Base-by-base conservation (phyloP, 2,113 vertebrate species). In the Microcebus griseorufus region DNA sequence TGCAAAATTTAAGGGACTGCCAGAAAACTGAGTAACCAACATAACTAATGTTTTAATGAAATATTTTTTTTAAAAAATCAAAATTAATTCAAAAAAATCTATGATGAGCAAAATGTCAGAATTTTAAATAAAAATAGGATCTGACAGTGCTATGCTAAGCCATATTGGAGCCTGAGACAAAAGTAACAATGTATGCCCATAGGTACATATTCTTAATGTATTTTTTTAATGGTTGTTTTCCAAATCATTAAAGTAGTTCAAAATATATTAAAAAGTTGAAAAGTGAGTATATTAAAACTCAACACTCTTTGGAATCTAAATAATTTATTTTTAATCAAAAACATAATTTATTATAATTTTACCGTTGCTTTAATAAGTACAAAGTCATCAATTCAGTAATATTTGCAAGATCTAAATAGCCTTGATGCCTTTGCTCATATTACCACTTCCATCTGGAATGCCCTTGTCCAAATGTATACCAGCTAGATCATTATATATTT, bases 81-180 rank as follows among this genome's bases (percentile, higher is more conserved):
- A 91, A 79, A 90, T 73, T 37, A 80, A 72, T 85, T 20, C 8
- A 93, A 58, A 67, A 45, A 70, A 84, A 53, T 12, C 10, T 23
- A 82, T 22, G 13, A 32, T 73, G 73, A 85, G 81, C 20, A 62
- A 87, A 89, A 72, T 82, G 6, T 81, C 55, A 89, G 58, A 62
- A 87, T 80, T 95, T 90, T 88, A 91, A 95, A 69, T 62, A 48
- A 93, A 97, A 95, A 34, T 37, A 37, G 6, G 6, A 85, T 81
- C 53, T 37, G 11, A 78, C 2, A 53, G 65, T 65, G 4, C 11
- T 72, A 6, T 51, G 11, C 11, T 64, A 75, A 86, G 42, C 34
- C 27, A 34, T 76, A 9, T 4, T 45, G 69, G 48, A 80, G 8
- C 9, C 80, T 10, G 23, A 92, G 37, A 64, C 55, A 82, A 72